A percentile compares a stretch with the other conserved stretches of the same genome.
These are phyloP conservation scores for Sprattus sprattus DNA, from an alignment of 2,113 vertebrate genomes.

Conservation along the genomic window DNA sequence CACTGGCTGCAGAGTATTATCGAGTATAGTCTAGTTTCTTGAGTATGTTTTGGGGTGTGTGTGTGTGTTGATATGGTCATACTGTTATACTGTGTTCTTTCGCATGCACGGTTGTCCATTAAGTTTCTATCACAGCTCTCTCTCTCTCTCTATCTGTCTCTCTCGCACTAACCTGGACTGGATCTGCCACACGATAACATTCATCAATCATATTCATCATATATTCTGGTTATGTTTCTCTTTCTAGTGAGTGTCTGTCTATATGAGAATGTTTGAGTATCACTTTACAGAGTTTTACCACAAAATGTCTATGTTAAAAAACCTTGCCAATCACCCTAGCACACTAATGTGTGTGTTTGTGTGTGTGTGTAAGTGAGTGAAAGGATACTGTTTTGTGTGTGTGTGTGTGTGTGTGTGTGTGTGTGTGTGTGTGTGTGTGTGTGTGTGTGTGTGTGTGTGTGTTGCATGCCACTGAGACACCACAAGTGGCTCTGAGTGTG, in stretches of 20 bases:
- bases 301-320: conserved; percentile 17
- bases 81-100: not conserved
- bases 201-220: not conserved
- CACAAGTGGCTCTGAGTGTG: not conserved
- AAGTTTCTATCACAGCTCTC: conserved; percentile 28
- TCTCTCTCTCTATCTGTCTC: conserved; percentile 12
- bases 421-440: not conserved
- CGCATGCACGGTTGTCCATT: conserved; percentile 28
- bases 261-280: not conserved
- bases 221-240: not conserved
- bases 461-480: not conserved
- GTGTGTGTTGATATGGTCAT: conserved; percentile 22
- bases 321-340: not conserved
- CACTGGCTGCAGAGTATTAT: conserved; percentile 31
- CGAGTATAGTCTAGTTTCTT: not conserved
- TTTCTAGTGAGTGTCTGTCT: not conserved
- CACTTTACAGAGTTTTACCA: conserved; percentile 2
- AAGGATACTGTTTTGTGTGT: not conserved
- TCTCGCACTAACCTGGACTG: conserved; percentile 25
- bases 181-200: not conserved
- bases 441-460: conserved; percentile 22
- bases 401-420: not conserved
- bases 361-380: not conserved
- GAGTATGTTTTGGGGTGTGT: conserved; percentile 24
- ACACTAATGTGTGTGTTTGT: not conserved